Evolutionary conservation across 1,140 invertebrate species (phyloP), one percentile per base, ranked within the genome.

Genomic region (Pogonomyrmex californicus): DNA sequence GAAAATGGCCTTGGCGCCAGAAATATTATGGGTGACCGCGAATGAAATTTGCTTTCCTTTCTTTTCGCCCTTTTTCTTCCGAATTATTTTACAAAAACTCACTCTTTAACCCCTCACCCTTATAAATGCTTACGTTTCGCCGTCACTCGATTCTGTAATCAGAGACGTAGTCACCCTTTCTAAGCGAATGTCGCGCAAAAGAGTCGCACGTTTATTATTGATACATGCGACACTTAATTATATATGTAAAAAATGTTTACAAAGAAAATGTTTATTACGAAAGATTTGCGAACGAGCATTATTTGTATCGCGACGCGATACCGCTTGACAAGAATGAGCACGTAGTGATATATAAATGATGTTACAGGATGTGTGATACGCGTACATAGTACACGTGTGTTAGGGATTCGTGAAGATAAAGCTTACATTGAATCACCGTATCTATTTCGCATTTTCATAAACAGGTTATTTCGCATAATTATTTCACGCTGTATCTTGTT

Each of bases 311-410:
- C 23, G 17, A 44, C 65, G 9, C 9, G 51, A 23, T 23, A 23
- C 33, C n/a, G 36, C 54, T 44, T 23, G 49, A 44, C 38, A 41
- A 41, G 47, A 62, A 70, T 1, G 17, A 73, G 44, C 14, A 4
- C 62, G 47, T 30, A n/a, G 17, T 38, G 47, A 66, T 79, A 79
- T 41, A 7, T 60, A 49, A 4, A 38, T 23, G 47, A 33, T 36
- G 51, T 73, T 47, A 60, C 54, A 82, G 79, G 66, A 82, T 82
- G 65, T 73, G 33, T 10, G 78, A 81, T 81, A 81, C 6, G 76
- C 58, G 36, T 63, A 47, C 60, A 2, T 1, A 41, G 17, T 47
- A 14, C 7, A n/a, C 38, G 14, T 71, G 54, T 23, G 9, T 81
- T n/a, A 54, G 56, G n/a, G 12, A 51, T 10, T 12, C 2, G 10